Evolutionary conservation across 2,888 invertebrate genomes (phyloP).

Genomic region (Cheilosia variabilis): DNA sequence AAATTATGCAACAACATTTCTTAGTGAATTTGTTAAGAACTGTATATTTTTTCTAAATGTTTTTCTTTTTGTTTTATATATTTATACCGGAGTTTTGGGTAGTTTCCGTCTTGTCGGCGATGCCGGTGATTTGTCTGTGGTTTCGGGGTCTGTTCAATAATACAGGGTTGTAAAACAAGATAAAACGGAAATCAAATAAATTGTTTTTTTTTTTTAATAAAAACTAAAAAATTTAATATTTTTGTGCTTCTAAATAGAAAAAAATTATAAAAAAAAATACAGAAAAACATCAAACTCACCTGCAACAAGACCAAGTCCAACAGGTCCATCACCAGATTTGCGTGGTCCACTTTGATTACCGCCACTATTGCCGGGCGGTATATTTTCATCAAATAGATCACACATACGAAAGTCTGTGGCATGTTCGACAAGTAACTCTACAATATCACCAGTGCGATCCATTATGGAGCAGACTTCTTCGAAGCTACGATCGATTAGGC

Average conservation of each 20-base stretch:
- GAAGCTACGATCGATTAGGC: conserved; percentile 94
- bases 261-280: neutral
- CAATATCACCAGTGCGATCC: conserved; percentile 93
- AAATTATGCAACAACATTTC: conserved; percentile 70
- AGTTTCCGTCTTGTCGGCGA: conserved; percentile 97
- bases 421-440: conserved; percentile 94
- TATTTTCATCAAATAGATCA: conserved; percentile 89
- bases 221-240: conserved; percentile 26
- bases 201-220: neutral
- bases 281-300: conserved; percentile 79
- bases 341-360: conserved; percentile 82
- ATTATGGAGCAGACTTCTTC: conserved; percentile 96
- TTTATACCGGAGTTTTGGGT: conserved; percentile 98
- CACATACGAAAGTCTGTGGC: conserved; percentile 89
- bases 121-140: conserved; percentile 92
- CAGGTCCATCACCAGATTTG: conserved; percentile 83
- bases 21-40: conserved; percentile 50
- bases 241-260: neutral
- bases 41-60: conserved; percentile 29
- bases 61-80: conserved; percentile 76
- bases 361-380: conserved; percentile 84
- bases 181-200: conserved; percentile 37
- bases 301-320: conserved; percentile 83
- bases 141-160: conserved; percentile 89
- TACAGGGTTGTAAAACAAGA: conserved; percentile 56